Evolutionary conservation across 2,113 vertebrate species (phyloP), one percentile per base, ranked within the genome.

Genomic region (Romanogobio albipinnatus): DNA sequence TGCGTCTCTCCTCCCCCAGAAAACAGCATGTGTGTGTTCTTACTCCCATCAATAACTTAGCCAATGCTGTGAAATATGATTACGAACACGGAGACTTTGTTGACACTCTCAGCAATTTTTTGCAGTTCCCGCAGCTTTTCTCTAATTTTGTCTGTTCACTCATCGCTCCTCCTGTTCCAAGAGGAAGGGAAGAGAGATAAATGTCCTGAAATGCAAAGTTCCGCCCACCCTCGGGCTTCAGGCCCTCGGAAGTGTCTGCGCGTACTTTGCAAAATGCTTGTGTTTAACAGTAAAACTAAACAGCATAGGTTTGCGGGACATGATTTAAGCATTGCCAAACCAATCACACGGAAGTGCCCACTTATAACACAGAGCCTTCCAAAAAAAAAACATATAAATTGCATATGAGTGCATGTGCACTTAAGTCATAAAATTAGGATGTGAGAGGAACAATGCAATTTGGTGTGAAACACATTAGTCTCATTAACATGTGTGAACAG

Each of bases 51-150:
- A 58, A 36, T 56, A 53, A 78, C 53, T 71, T 84, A 56, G 75
- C 76, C 71, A 43, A 49, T 76, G 22, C 51, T 84, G 62, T 66
- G 83, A 80, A 87, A 61, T 81, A 76, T 81, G 82, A 84, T 70
- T 39, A 79, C n/a, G 39, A 75, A 80, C 49, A 76, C 51, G 19
- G 47, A 76, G 66, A 84, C 56, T 64, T 61, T 56, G 76, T 81
- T 22, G 76, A 87, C 66, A 64, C 66, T 78, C 39, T 78, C 73
- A 64, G 64, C 9, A 4, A 36, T 78, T 73, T 78, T 64, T 64
- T 64, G 59, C 66, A 71, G 64, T 58, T 71, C 49, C 76, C 39
- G 53, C 75, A 83, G 81, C 75, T 83, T 62, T 53, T 19, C 64
- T 73, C 81, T 51, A 22, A 39, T 71, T 84, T 29, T 53, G 74